Conservation (phyloP, 2,113 vertebrate genomes). For the Lampris incognitus region DNA sequence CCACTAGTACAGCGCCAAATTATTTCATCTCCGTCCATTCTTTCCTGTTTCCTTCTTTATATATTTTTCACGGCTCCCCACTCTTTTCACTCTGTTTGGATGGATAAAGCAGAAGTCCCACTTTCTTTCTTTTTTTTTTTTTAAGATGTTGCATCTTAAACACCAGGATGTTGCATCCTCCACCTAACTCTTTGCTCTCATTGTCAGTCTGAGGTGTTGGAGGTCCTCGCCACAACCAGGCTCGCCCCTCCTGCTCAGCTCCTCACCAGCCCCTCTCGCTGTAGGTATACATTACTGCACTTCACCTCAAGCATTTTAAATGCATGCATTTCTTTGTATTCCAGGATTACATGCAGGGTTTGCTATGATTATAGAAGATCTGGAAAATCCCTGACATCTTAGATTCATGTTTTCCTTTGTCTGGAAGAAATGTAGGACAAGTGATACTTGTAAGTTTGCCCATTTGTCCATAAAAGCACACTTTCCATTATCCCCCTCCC, state of each 20-base stretch:
- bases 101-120: not conserved
- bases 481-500: no score
- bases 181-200: slow-evolving; percentile 15
- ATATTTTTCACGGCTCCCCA: not conserved
- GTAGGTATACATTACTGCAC: slow-evolving; percentile 66
- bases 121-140: no score
- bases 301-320: not conserved
- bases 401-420: no score
- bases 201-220: slow-evolving; percentile 69
- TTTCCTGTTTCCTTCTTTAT: not conserved
- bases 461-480: no score
- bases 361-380: no score
- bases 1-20: slow-evolving; percentile 22
- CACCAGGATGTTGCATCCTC: no score
- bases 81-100: not conserved
- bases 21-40: slow-evolving; percentile 27
- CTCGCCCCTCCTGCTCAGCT: slow-evolving; percentile 65
- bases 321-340: not conserved
- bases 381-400: no score
- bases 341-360: no score
- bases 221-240: slow-evolving; percentile 49
- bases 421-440: no score
- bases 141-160: not conserved
- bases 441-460: no score
- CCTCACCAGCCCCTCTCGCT: slow-evolving; percentile 73